Evolutionary conservation across 2,113 vertebrate species (phyloP).

Genomic region (Pelodiscus sinensis): DNA sequence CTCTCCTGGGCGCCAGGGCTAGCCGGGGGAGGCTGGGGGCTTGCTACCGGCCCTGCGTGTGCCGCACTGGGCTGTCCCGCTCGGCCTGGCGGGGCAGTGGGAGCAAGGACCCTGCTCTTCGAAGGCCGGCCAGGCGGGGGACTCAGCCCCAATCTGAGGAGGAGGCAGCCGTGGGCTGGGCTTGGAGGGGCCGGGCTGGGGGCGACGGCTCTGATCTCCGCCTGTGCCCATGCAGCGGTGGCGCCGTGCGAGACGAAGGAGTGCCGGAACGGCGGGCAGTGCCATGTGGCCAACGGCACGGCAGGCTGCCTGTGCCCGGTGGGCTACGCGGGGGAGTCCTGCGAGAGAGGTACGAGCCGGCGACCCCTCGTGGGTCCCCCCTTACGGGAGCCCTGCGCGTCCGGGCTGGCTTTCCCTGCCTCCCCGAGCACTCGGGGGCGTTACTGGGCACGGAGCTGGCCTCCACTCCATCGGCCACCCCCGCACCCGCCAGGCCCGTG

Average conservation of each 20-base stretch:
- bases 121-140: too few relatives aligned
- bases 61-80: too few relatives aligned
- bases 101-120: not conserved
- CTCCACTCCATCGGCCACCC: too few relatives aligned
- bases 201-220: not conserved
- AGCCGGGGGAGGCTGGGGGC: too few relatives aligned
- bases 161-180: not conserved
- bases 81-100: not conserved
- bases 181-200: not conserved
- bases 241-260: conserved; percentile 70
- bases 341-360: conserved; percentile 73
- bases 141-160: too few relatives aligned
- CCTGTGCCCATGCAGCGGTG: conserved; percentile 53
- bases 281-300: conserved; percentile 54
- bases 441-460: too few relatives aligned
- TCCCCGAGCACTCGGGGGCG: not conserved
- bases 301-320: conserved; percentile 67
- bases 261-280: conserved; percentile 77
- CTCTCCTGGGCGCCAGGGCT: too few relatives aligned
- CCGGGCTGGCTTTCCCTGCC: not conserved
- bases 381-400: not conserved
- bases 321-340: conserved; percentile 66
- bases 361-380: too few relatives aligned
- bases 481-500: too few relatives aligned
- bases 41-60: too few relatives aligned